Conservation (phyloP, 2,113 vertebrate genomes). For the Hypanus sabinus region DNA sequence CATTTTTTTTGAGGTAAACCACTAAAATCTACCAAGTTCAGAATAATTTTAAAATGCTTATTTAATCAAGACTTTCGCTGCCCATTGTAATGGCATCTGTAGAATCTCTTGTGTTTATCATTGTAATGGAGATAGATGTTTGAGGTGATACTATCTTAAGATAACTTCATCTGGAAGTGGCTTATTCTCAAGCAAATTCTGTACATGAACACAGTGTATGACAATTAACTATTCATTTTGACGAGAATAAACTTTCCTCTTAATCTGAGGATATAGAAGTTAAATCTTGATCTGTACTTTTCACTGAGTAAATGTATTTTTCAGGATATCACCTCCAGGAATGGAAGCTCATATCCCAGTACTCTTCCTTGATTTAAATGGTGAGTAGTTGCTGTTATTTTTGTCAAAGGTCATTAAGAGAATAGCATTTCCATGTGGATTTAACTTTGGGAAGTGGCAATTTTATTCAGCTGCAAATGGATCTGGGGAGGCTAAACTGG, state of each 20-base stretch:
- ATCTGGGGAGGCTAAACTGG: no score
- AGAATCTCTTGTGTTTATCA: no score
- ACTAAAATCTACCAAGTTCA: not conserved
- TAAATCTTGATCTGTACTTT: constrained; percentile 8
- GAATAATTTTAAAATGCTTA: not conserved
- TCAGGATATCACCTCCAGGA: constrained; percentile 79
- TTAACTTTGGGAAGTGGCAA: not conserved
- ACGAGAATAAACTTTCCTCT: not conserved
- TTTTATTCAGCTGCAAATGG: no score
- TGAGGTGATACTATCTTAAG: not conserved
- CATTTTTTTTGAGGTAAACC: not conserved
- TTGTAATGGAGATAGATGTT: not conserved
- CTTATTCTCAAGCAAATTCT: not conserved
- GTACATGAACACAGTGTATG: not conserved
- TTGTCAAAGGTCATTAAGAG: not conserved
- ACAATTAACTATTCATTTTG: not conserved
- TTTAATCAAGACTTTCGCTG: no score
- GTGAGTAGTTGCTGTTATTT: constrained; percentile 52
- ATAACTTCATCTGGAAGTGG: not conserved
- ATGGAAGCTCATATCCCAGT: constrained; percentile 95
- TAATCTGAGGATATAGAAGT: not conserved
- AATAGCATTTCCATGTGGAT: not conserved
- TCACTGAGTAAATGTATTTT: constrained; percentile 30
- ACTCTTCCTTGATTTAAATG: constrained; percentile 91
- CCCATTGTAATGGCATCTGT: no score